Percentiles rank a stretch among this genome's conserved stretches.
phyloP scores from a whole-genome alignment of 2,888 invertebrate species.

The Apantesis nais region DNA sequence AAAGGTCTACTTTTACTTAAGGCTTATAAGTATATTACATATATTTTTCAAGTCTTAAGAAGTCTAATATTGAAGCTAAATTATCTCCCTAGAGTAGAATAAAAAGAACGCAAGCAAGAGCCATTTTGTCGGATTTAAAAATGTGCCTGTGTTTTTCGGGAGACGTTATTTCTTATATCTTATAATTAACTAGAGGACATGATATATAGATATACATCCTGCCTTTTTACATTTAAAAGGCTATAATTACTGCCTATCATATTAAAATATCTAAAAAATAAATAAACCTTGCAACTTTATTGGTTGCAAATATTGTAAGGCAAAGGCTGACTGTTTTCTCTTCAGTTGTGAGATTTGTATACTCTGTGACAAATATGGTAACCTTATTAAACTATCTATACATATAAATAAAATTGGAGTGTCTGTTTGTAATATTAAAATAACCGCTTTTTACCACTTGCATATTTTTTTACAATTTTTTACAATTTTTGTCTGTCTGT shows the following conservation, averaged over 20 bases:
- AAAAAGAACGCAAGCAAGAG: conserved; percentile 29
- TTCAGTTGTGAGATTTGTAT: not conserved
- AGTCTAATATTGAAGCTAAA: conserved; percentile 21
- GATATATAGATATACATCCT: not conserved
- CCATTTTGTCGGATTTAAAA: conserved; percentile 34
- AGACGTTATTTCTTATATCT: conserved; percentile 18
- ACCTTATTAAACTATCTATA: too few species aligned
- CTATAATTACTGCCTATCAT: too few species aligned
- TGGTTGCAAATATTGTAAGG: too few species aligned
- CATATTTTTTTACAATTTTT: too few species aligned
- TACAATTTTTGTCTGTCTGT: too few species aligned
- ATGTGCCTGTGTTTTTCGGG: conserved; percentile 25
- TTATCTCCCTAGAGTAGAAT: conserved; percentile 33
- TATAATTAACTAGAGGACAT: not conserved
- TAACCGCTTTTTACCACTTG: too few species aligned
- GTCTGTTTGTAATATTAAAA: too few species aligned
- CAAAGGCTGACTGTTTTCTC: not conserved
- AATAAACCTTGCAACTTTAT: too few species aligned
- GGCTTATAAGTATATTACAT: conserved; percentile 20
- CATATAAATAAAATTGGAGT: too few species aligned
- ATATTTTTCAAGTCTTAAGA: conserved; percentile 25
- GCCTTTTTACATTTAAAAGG: not conserved
- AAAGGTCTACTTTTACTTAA: not conserved
- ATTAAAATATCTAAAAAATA: too few species aligned
- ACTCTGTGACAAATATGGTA: too few species aligned